Evolutionary conservation across 2,888 invertebrate genomes (phyloP).

Genomic region (Cephus pulcher): DNA sequence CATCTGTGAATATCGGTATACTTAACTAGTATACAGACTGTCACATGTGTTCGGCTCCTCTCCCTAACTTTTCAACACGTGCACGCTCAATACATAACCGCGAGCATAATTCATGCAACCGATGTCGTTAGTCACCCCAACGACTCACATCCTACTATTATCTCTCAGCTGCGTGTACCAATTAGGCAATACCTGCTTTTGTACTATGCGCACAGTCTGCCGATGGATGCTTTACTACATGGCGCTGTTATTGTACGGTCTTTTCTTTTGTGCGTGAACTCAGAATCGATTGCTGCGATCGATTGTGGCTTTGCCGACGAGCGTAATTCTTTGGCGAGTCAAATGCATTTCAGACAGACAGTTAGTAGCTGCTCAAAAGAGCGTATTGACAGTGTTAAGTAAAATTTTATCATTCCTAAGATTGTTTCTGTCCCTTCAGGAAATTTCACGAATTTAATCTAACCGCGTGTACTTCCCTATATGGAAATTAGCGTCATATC

Average conservation of each 20-base stretch:
- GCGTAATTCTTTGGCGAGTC: neutral
- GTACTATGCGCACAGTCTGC: neutral
- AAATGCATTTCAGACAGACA: neutral
- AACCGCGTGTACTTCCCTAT: neutral
- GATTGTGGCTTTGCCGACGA: neutral
- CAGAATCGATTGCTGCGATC: neutral
- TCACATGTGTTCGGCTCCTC: neutral
- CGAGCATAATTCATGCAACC: slow-evolving; percentile 3
- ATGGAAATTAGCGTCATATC: neutral
- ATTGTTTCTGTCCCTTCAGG: neutral
- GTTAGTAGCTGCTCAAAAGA: neutral
- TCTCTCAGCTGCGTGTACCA: slow-evolving; percentile 30
- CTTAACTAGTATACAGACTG: neutral
- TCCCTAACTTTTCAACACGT: neutral
- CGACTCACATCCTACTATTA: slow-evolving; percentile 50
- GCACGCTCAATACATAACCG: neutral
- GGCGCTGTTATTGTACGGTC: neutral
- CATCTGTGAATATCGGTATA: neutral
- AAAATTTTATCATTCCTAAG: neutral
- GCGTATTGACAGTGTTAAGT: neutral
- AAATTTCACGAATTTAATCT: neutral
- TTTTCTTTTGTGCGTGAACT: neutral
- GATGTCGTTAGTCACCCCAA: slow-evolving; percentile 41
- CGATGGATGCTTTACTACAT: neutral
- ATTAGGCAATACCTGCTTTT: neutral